phyloP scores from a whole-genome alignment of 2,113 vertebrate species.

The Calyptomena viridis region DNA sequence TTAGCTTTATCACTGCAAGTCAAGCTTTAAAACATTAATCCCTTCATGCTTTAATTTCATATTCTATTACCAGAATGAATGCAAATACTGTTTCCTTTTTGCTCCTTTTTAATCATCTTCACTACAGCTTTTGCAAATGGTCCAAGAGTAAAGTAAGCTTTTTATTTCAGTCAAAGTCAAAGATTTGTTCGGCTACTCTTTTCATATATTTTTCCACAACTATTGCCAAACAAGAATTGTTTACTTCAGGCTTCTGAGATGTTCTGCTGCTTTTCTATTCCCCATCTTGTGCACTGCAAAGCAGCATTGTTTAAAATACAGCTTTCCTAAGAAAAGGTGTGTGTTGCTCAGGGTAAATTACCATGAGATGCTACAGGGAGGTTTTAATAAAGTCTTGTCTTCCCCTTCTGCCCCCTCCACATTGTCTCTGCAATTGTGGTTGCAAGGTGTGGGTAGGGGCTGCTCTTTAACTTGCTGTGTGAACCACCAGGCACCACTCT shows the following conservation, averaged over 20 bases:
- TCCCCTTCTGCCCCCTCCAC: background rate
- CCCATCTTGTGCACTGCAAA: background rate
- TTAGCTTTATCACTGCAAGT: slow-evolving; percentile 80
- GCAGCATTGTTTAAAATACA: background rate
- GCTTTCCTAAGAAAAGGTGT: background rate
- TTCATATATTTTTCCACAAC: slow-evolving; percentile 28
- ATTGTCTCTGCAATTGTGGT: background rate
- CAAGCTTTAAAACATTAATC: slow-evolving; percentile 84
- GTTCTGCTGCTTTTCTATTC: slow-evolving; percentile 22
- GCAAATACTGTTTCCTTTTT: slow-evolving; percentile 74
- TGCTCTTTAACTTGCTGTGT: background rate
- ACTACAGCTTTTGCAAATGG: slow-evolving; percentile 67
- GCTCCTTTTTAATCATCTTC: slow-evolving; percentile 75
- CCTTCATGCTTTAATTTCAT: slow-evolving; percentile 82
- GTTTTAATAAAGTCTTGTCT: background rate
- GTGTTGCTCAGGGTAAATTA: slow-evolving; percentile 6
- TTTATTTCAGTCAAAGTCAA: slow-evolving; percentile 58
- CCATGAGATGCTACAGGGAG: background rate
- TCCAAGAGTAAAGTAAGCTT: slow-evolving; percentile 68
- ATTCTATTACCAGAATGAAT: slow-evolving; percentile 82
- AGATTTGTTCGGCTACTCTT: slow-evolving; percentile 46
- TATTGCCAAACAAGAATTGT: slow-evolving; percentile 36
- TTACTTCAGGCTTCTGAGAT: slow-evolving; percentile 26
- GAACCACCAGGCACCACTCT: slow-evolving; percentile 6
- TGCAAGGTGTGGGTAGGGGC: background rate